These are phyloP conservation scores for Oceanites oceanicus DNA, from an alignment of 2,113 vertebrate species.

Conservation along the genomic window DNA sequence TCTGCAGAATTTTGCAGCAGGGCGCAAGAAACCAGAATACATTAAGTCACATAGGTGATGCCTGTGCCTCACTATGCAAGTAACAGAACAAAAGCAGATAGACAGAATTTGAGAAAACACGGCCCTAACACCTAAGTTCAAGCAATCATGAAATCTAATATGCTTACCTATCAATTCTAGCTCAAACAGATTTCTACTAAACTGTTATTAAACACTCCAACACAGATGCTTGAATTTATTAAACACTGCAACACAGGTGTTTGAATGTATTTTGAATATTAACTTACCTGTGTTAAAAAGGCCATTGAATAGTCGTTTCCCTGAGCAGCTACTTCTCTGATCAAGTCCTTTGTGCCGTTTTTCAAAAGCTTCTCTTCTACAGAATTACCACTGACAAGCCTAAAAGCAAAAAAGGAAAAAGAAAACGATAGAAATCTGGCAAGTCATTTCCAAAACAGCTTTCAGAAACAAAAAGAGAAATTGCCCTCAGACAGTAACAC, in stretches of 20 bases:
- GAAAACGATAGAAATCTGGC: not conserved
- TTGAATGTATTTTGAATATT: not conserved
- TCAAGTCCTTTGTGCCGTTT: constrained; percentile 92
- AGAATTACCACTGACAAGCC: constrained; percentile 91
- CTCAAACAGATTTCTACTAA: not conserved
- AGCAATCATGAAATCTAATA: not conserved
- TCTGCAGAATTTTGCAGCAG: not conserved
- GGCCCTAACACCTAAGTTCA: not conserved
- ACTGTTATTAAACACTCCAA: not conserved
- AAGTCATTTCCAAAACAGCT: not conserved
- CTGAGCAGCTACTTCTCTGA: constrained; percentile 92
- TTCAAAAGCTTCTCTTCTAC: constrained; percentile 93
- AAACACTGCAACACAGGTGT: not conserved
- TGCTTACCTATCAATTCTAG: not conserved
- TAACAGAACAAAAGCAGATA: not conserved
- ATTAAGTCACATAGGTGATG: not conserved
- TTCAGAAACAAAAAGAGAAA: not conserved
- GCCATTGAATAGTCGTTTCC: constrained; percentile 92
- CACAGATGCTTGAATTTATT: not conserved
- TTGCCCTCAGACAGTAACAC: not conserved
- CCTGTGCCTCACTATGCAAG: not conserved
- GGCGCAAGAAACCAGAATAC: not conserved
- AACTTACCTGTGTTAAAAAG: constrained; percentile 88
- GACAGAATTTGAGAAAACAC: not conserved
- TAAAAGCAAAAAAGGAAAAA: not conserved